Percentiles rank a stretch among this genome's conserved stretches.
Conservation (phyloP, 1,140 invertebrate species). For the Caenorhabditis brenneri region DNA sequence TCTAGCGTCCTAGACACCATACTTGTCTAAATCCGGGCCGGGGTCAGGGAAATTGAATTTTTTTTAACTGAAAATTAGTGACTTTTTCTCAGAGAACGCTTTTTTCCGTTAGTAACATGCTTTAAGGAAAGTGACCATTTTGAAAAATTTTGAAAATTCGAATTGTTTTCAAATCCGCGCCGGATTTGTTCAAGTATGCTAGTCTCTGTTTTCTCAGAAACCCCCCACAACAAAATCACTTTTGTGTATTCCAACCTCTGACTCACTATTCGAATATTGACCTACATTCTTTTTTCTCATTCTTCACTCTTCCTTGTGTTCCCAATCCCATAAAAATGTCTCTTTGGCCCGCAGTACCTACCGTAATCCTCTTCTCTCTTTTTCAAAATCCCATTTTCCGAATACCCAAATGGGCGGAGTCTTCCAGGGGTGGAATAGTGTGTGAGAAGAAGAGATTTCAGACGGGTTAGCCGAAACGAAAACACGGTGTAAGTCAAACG, state of each 20-base stretch:
- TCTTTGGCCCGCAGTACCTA: neutral
- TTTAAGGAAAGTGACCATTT: too few relatives aligned
- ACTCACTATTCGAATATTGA: neutral
- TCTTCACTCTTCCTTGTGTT: neutral
- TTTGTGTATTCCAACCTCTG: neutral
- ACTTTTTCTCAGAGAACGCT: too few relatives aligned
- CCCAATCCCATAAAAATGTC: conserved; percentile 15
- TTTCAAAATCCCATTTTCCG: conserved; percentile 23
- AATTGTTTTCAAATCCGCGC: too few relatives aligned
- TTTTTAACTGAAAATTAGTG: too few relatives aligned
- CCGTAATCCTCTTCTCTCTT: neutral
- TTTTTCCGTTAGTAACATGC: too few relatives aligned
- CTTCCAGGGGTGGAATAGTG: neutral
- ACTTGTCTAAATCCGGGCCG: too few relatives aligned
- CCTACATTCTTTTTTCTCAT: neutral
- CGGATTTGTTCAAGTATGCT: too few relatives aligned
- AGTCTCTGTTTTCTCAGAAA: too few relatives aligned
- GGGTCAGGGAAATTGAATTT: too few relatives aligned
- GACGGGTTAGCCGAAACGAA: neutral
- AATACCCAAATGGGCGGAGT: conserved; percentile 31
- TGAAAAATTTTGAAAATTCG: too few relatives aligned
- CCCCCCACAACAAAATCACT: neutral
- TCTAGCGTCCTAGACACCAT: too few relatives aligned
- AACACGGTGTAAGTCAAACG: neutral
- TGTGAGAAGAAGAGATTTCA: neutral